Base-by-base conservation (phyloP, 2,888 invertebrate genomes). In the Epinotia demarniana region DNA sequence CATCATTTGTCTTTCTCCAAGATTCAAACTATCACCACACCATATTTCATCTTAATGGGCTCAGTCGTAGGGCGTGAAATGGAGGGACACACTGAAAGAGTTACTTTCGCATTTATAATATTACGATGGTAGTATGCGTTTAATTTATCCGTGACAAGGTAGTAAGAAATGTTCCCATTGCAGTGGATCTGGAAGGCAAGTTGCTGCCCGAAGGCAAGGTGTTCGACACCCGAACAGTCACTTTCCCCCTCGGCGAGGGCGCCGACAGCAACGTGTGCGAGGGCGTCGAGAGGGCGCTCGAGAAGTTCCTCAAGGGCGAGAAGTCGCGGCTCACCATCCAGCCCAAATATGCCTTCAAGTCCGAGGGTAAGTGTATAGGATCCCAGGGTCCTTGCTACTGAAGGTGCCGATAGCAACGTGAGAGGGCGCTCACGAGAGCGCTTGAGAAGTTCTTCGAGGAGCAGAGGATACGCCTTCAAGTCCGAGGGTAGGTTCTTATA, bases 181-280 rank as follows among this genome's bases (percentile, higher is more conserved):
- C 90, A 97, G 98, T 98, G 78, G 96, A 97, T 83, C 86, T 98
- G 53, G 94, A 95, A 83, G 94, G 94, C 18, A 89, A 85, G 75
- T 79, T 93, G 1, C 79, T 85, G 8, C 96, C 97, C 3, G 95
- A 92, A 77, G 95, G 96, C 81, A 95, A 96, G 72, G 96, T 95
- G 0, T 98, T 99, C 89, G 98, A 99, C 83, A 96, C 97, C 19
- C 95, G 97, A 80, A 97, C 98, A 61, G 95, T 98, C 0, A 95
- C 96, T 39, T 99, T 99, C 90, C 91, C 94, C 18, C 92, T 99
- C 23, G 99, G 99, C 0, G 99, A 99, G 90, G 98, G 98, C 11
- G 94, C 92, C 72, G 97, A 97, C 77, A 90, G 91, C 68, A 96
- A 96, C 77, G 90, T 99, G 43, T 95, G 98, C 53, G 95, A 96